Base-by-base conservation (phyloP, 2,888 invertebrate species). In the Hecatera dysodea region DNA sequence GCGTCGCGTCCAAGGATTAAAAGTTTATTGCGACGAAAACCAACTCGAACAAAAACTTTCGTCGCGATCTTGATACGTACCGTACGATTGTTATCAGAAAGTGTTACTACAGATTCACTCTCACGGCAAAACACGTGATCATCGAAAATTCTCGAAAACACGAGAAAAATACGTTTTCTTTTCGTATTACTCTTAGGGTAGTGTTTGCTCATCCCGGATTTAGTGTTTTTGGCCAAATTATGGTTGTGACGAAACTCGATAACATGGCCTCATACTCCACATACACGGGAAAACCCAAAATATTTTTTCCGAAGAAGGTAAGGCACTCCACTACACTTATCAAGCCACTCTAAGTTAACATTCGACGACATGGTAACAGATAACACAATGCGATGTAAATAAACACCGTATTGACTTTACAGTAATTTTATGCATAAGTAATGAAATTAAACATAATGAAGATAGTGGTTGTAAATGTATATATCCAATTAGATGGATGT, bases 291-390 rank as follows among this genome's bases (percentile, higher is more conserved):
- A 95, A 95, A 95, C 96, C 96, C 80, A 96, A 95, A 92, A 95
- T 95, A 78, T 94, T 95, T 91, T 95, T 94, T 86, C 95, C 95
- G 84, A 95, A 96, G 94, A 95, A 96, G 96, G 96, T 95, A 92
- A 94, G 94, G 59, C 57, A 67, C 48, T 63, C 61, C 72, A 60
- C 39, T 53, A 48, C 78, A 78, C 75, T 80, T 78, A 79, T 72
- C 74, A 67, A 65, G 36, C 53, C 52, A 74, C 62, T 71, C 63
- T 73, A 79, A 63, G 57, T 67, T 78, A 73, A 81, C 70, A 81
- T 68, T 69, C n/a, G 64, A 59, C 57, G 65, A 74, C 75, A 64
- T 81, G 69, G 80, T 72, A 78, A 85, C 84, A 74, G 86, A 82
- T 85, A 84, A 78, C 75, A 73, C 66, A 72, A 74, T 63, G 56